Evolutionary conservation across 2,113 vertebrate species (phyloP), one percentile per base, ranked within the genome.

Genomic region (Brevimyrus niger): DNA sequence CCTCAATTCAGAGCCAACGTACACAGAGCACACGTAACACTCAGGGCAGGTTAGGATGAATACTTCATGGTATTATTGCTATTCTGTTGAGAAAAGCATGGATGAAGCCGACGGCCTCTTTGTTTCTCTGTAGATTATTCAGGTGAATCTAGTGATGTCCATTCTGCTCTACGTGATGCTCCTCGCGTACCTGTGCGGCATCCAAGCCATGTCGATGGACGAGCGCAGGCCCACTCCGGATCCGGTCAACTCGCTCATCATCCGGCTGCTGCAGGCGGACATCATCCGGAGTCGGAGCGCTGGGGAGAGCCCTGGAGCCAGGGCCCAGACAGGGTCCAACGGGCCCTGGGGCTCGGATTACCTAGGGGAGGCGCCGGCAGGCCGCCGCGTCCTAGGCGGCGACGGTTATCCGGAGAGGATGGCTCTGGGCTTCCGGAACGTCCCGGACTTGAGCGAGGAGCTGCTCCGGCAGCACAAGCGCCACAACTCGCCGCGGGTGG

Each of bases 101-200:
- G 61, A 69, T 69, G 61, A 69, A 47, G 82, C 82, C 19, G 10
- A 84, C 23, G 2, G 42, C 38, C 82, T 84, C 8, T 44, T 84
- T 93, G 31, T 95, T 93, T 93, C 89, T 94, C 90, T 93, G 17
- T 94, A 99, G 98, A 94, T 99, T 96, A 97, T 99, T 97, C 98
- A 99, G 97, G 98, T 99, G 97, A 99, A 99, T 97, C 97, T 98
- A 98, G 98, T 98, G 97, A 99, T 99, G 98, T 99, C 97, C 97
- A 97, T 99, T 97, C 96, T 99, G 96, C 96, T 99, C 96, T 99
- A 98, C 96, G 96, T 97, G 96, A 98, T 98, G 97, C 97, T 99
- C 96, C 97, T 99, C 90, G 91, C 97, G 94, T 99, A 98, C 97
- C 98, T 99, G 94, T 97, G 98, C 96, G 98, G 98, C 96, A 96